Conservation (phyloP, 2,888 invertebrate genomes). For the Chalcis sispes region DNA sequence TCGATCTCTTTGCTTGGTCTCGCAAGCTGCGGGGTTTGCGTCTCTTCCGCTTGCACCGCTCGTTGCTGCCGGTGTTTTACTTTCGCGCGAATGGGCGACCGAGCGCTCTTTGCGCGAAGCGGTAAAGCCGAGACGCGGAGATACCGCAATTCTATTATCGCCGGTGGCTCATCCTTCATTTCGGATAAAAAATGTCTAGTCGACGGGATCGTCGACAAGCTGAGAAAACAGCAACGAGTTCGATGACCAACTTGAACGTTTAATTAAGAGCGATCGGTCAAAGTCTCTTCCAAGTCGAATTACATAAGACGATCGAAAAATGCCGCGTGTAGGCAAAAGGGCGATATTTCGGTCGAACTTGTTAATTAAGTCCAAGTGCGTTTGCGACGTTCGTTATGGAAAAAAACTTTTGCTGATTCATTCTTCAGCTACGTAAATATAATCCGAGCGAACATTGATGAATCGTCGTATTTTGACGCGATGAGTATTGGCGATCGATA, state of each 20-base stretch:
- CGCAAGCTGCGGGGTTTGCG: background rate
- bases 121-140: background rate
- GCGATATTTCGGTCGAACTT: background rate
- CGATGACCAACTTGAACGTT: conserved; percentile 3
- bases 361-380: background rate
- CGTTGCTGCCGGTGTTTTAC: conserved; percentile 42
- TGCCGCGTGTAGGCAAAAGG: background rate
- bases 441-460: background rate
- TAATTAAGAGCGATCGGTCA: conserved; percentile 35
- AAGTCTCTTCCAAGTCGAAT: background rate
- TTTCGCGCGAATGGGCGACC: conserved; percentile 8
- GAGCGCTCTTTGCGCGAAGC: background rate
- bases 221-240: background rate
- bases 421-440: background rate
- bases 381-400: background rate
- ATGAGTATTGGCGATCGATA: too few relatives aligned
- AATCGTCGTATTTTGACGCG: too few relatives aligned
- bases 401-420: conserved; percentile 16
- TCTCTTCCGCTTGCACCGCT: background rate
- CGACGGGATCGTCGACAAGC: background rate
- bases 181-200: background rate
- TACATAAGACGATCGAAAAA: background rate
- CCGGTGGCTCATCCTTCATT: conserved; percentile 26
- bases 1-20: conserved; percentile 2
- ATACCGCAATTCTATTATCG: background rate